Percentiles rank a stretch among this genome's conserved stretches.
Evolutionary conservation across 2,797 vertebrate species (phyloP).

Genomic region (Tragelaphus eurycerus): DNA sequence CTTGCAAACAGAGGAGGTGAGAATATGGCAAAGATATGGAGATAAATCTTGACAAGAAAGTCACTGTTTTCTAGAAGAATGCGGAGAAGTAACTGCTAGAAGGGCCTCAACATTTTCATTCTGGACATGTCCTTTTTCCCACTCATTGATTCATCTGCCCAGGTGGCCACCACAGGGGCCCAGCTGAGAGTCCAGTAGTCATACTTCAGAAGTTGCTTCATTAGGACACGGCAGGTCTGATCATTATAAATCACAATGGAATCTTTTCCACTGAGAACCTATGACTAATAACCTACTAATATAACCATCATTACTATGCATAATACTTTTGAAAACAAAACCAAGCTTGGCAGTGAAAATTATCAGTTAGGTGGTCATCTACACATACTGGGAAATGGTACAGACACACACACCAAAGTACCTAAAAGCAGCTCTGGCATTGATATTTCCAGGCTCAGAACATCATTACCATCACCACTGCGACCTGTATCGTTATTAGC

Average conservation of each 20-base stretch:
- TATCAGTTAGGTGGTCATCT: neutral
- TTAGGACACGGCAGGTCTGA: neutral
- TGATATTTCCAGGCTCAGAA: neutral
- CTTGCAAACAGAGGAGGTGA: neutral
- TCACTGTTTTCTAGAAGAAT: neutral
- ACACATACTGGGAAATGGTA: neutral
- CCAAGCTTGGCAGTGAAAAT: neutral
- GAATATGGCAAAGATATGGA: neutral
- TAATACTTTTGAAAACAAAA: neutral
- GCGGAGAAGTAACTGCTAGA: neutral
- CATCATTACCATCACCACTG: neutral
- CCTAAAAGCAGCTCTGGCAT: neutral
- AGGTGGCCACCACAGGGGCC: neutral
- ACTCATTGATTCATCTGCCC: neutral
- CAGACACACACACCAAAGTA: neutral
- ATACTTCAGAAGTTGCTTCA: neutral
- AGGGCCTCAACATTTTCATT: neutral
- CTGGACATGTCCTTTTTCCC: neutral
- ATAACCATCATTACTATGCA: neutral
- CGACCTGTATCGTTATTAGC: fast-evolving
- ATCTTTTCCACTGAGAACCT: neutral
- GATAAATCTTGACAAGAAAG: neutral
- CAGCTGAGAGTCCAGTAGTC: neutral
- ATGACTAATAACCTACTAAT: neutral
- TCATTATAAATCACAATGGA: neutral